Evolutionary conservation across 2,797 vertebrate genomes (phyloP), one percentile per base, ranked within the genome.

Genomic region (Pangasius macronema): DNA sequence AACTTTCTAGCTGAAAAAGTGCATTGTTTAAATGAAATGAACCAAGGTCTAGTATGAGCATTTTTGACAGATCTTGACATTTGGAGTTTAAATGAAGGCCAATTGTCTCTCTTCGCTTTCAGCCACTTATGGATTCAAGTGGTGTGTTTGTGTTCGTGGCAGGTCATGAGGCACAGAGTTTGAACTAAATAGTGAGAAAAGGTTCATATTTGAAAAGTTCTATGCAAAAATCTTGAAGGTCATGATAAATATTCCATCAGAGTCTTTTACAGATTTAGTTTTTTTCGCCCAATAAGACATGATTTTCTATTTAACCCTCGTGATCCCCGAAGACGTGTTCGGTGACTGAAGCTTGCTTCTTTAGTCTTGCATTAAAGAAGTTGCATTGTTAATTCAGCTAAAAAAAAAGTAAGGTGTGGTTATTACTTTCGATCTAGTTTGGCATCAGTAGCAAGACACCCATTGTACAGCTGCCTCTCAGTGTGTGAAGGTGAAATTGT

Each of bases 31-130:
- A 81, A 81, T 39, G 33, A 22, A 79, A 36, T 55, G 75, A 30
- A 55, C 46, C n/a, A 39, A 61, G 57, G 59, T 67, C 49, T 51
- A 55, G 61, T 63, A 42, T 85, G 51, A 87, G 33, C 57, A 61
- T 81, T 82, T 82, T 85, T 46, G 51, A 82, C 39, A 87, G 67
- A 76, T 46, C 30, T 61, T 27, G 65, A 36, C 68, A 27, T 84
- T 83, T 53, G 53, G 39, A 82, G 72, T 77, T 81, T 53, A 59
- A 82, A 57, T 36, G 42, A 36, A 84, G 51, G 20, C 83, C 49
- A 22, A 59, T 83, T 86, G 57, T 87, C 33, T 87, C 59, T 83
- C 42, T 61, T 68, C 33, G 86, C 72, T 57, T 24, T 30, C 65
- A 81, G 18, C n/a, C 46, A 36, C 67, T 59, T 57, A 11, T 33